These are phyloP conservation scores for Zele albiditarsus DNA, from an alignment of 2,888 invertebrate genomes.

Conservation along the genomic window DNA sequence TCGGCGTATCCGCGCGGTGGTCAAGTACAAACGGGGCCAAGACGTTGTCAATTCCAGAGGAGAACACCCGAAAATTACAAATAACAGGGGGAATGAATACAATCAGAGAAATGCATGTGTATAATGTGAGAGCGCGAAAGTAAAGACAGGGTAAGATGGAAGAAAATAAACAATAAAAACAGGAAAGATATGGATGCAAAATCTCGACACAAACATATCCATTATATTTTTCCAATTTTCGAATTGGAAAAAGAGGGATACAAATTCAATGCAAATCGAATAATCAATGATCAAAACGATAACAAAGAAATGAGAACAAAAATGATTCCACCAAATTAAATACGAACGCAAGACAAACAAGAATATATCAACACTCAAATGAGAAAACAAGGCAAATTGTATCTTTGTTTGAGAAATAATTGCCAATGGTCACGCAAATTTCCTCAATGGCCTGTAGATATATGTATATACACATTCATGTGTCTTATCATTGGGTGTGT, in stretches of 20 bases:
- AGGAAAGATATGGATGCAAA: constrained; percentile 19
- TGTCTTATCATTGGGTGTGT: constrained; percentile 1
- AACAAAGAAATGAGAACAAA: background rate
- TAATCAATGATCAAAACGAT: background rate
- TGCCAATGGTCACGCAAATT: background rate
- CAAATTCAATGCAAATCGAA: background rate
- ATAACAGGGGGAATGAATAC: no score
- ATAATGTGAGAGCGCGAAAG: background rate
- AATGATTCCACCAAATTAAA: background rate
- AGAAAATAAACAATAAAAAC: constrained; percentile 37
- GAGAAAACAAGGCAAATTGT: background rate
- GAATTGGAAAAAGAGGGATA: background rate
- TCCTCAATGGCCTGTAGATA: constrained; percentile 29
- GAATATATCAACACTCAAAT: background rate
- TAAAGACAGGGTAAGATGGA: constrained; percentile 2
- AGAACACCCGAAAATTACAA: no score
- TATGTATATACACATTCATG: background rate
- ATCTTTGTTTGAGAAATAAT: constrained; percentile 8
- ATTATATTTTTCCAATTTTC: background rate
- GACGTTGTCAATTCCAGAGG: no score
- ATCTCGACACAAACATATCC: constrained; percentile 55
- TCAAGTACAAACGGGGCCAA: no score
- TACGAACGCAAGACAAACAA: no score
- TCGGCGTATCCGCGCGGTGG: no score
- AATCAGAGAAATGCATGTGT: no score